Conservation (phyloP, 1,140 invertebrate species). For the Drosophila arawakana region DNA sequence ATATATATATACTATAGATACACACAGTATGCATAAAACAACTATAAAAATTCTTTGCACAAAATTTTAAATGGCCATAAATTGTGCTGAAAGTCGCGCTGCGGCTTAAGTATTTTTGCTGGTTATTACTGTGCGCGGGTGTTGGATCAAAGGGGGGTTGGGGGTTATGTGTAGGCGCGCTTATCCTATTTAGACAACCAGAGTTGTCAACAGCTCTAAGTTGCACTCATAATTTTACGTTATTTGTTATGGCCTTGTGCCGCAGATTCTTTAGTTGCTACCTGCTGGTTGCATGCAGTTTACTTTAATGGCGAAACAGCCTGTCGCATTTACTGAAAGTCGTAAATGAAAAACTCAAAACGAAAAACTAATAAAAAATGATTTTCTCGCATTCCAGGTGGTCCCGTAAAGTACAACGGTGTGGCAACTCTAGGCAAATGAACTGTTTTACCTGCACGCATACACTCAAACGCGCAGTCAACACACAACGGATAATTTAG, state of each 20-base stretch:
- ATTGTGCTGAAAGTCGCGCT: slow-evolving; percentile 52
- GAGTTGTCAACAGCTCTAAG: slow-evolving; percentile 50
- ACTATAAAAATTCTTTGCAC: slow-evolving; percentile 65
- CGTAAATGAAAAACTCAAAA: slow-evolving; percentile 40
- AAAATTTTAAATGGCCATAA: slow-evolving; percentile 63
- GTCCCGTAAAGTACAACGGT: slow-evolving; percentile 42
- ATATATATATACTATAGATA: slow-evolving; percentile 16
- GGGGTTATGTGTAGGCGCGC: slow-evolving; percentile 30
- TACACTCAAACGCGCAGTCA: slow-evolving; percentile 32
- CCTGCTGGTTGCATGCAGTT: slow-evolving; percentile 41
- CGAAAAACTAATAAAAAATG: slow-evolving; percentile 52
- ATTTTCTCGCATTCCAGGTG: slow-evolving; percentile 67
- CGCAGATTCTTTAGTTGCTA: slow-evolving; percentile 30
- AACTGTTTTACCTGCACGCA: slow-evolving; percentile 78
- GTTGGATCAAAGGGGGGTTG: not conserved
- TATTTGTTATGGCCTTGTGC: slow-evolving; percentile 54
- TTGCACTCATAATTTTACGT: slow-evolving; percentile 11
- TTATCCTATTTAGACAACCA: slow-evolving; percentile 58
- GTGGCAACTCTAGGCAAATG: slow-evolving; percentile 76
- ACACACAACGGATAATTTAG: slow-evolving; percentile 74
- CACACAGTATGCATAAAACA: slow-evolving; percentile 42
- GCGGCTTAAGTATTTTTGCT: slow-evolving; percentile 47
- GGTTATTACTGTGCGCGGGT: slow-evolving; percentile 7
- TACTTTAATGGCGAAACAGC: slow-evolving; percentile 35
- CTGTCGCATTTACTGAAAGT: slow-evolving; percentile 7